A percentile compares a stretch with the other conserved stretches of the same genome.
Conservation (phyloP, 2,797 vertebrate genomes). For the Gymnoscopelus braueri region DNA sequence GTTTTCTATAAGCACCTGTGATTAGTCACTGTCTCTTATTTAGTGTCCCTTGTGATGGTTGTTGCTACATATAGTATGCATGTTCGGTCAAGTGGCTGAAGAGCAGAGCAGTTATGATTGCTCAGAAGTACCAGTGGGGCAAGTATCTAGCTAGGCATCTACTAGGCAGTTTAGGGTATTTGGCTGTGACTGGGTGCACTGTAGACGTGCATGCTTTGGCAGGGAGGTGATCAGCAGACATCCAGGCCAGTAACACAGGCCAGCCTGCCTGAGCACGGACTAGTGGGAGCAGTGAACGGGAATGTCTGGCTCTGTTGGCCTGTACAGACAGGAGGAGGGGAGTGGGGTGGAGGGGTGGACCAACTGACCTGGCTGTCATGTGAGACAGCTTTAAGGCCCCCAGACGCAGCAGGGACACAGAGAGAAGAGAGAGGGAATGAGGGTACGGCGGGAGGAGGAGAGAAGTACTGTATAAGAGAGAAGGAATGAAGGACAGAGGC, state of each 20-base stretch:
- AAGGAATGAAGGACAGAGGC: not conserved
- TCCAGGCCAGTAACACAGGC: not conserved
- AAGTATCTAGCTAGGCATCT: too few species aligned
- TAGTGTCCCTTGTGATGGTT: too few species aligned
- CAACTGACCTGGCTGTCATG: conserved; percentile 48
- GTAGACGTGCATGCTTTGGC: not conserved
- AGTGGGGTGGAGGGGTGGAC: conserved; percentile 20
- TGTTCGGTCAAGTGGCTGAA: too few species aligned
- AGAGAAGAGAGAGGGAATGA: not conserved
- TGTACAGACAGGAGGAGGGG: conserved; percentile 16
- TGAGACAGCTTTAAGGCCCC: conserved; percentile 55
- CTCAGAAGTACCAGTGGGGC: too few species aligned
- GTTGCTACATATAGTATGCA: too few species aligned
- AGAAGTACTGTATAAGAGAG: conserved; percentile 15
- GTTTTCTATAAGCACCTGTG: too few species aligned
- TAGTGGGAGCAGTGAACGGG: conserved; percentile 23
- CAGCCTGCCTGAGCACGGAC: conserved; percentile 8
- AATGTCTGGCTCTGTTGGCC: conserved; percentile 22
- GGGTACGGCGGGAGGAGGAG: not conserved
- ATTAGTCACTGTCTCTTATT: too few species aligned
- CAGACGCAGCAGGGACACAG: conserved; percentile 27
- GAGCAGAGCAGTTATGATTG: too few species aligned
- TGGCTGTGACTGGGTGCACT: not conserved
- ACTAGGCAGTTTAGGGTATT: too few species aligned
- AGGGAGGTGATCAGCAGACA: conserved; percentile 21